Percentiles rank a stretch among this genome's conserved stretches.
These are phyloP conservation scores for Cephalotes varians DNA, from an alignment of 2,888 invertebrate species.

Conservation along the genomic window DNA sequence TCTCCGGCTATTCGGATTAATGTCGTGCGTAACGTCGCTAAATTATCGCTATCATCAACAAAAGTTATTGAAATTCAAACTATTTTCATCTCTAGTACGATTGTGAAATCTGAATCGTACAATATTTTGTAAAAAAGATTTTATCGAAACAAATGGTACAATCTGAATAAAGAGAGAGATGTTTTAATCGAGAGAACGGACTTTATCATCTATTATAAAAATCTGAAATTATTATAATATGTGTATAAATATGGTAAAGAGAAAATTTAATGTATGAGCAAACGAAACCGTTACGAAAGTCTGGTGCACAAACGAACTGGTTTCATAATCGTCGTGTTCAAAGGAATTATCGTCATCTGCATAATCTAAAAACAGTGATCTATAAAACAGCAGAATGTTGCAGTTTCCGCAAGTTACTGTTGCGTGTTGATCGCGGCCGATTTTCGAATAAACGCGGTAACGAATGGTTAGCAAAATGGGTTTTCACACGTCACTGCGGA, in stretches of 20 bases:
- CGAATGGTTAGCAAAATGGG: constrained; percentile 1
- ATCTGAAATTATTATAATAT: neutral
- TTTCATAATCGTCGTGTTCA: constrained; percentile 57
- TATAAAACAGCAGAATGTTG: neutral
- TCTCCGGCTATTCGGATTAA: constrained; percentile 44
- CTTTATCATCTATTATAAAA: neutral
- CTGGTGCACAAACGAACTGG: constrained; percentile 57
- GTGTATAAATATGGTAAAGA: neutral
- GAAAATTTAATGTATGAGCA: constrained; percentile 29
- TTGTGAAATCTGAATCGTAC: neutral
- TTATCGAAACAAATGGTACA: neutral
- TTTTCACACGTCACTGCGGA: constrained; percentile 64
- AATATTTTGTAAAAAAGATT: neutral
- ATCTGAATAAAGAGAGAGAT: neutral
- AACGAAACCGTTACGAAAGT: constrained; percentile 58
- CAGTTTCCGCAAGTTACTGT: constrained; percentile 15
- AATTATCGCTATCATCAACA: constrained; percentile 49
- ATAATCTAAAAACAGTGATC: neutral
- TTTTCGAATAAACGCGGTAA: constrained; percentile 39
- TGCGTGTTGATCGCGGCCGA: constrained; percentile 20
- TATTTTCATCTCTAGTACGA: neutral
- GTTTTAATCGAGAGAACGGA: neutral
- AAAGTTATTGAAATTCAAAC: constrained; percentile 41
- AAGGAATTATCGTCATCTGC: constrained; percentile 56
- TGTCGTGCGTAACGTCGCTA: constrained; percentile 39